These are phyloP conservation scores for Lysandra bellargus DNA, from an alignment of 2,888 invertebrate species.

Conservation along the genomic window DNA sequence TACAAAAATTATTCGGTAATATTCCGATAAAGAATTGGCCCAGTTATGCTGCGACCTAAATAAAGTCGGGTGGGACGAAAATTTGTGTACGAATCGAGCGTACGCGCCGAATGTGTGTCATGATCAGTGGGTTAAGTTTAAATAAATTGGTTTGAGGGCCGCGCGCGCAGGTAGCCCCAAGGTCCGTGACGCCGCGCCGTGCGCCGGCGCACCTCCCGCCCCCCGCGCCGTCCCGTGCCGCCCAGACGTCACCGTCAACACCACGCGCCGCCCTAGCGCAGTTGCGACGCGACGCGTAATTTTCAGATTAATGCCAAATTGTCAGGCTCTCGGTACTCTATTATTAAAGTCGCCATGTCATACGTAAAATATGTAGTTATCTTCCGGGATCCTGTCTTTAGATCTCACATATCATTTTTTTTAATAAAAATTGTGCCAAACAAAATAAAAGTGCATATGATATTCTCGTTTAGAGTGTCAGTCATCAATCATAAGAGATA, in stretches of 20 bases:
- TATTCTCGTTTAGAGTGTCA: not conserved
- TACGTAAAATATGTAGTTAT: not conserved
- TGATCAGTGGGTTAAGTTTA: slow-evolving; percentile 81
- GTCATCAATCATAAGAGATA: not conserved
- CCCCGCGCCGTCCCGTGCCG: not conserved
- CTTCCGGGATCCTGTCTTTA: not conserved
- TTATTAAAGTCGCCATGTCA: not conserved
- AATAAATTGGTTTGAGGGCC: slow-evolving; percentile 70
- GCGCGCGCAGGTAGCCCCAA: slow-evolving; percentile 52
- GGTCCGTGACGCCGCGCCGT: slow-evolving; percentile 44
- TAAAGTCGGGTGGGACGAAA: slow-evolving; percentile 45
- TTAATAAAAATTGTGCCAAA: not conserved
- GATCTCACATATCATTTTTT: not conserved
- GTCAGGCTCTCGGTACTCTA: not conserved
- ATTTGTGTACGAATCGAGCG: slow-evolving; percentile 55
- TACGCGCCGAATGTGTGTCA: slow-evolving; percentile 71
- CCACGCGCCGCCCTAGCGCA: not conserved
- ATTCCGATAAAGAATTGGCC: slow-evolving; percentile 10
- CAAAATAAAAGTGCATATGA: not conserved
- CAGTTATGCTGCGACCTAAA: slow-evolving; percentile 13
- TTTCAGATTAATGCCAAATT: not conserved
- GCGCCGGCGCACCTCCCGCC: slow-evolving; percentile 20
- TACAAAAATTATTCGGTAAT: not conserved
- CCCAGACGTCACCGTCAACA: not conserved
- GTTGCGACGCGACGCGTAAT: not conserved